Evolutionary conservation across 2,113 vertebrate genomes (phyloP).

Genomic region (Pampusana beccarii): DNA sequence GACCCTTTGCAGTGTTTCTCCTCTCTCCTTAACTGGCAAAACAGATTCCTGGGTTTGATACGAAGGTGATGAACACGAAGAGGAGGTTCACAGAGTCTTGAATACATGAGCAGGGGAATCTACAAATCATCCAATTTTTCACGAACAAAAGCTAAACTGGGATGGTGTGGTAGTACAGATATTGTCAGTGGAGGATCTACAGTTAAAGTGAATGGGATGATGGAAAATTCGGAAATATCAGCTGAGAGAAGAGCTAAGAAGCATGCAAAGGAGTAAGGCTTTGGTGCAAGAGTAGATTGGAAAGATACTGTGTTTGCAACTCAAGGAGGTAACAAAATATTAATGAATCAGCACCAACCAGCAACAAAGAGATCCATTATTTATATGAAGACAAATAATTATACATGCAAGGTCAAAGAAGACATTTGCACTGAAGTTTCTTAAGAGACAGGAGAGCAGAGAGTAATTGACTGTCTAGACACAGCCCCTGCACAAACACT

Average conservation of each 20-base stretch:
- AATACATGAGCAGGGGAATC: neutral
- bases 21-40: neutral
- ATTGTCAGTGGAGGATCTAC: neutral
- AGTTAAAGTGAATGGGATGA: neutral
- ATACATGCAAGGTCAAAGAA: conserved; percentile 52
- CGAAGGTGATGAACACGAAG: neutral
- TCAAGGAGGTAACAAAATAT: conserved; percentile 32
- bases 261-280: neutral
- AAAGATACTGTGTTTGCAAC: neutral
- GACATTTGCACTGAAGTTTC: neutral
- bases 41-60: neutral
- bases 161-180: neutral
- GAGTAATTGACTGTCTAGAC: conserved; percentile 52
- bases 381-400: conserved; percentile 51
- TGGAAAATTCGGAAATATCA: neutral
- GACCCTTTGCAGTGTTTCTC: neutral
- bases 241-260: neutral
- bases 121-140: neutral
- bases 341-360: conserved; percentile 40
- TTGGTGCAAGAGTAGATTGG: neutral
- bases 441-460: neutral
- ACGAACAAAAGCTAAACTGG: neutral
- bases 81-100: neutral
- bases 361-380: conserved; percentile 54
- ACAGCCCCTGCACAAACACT: neutral